Conservation (phyloP, 2,888 invertebrate species). For the Acrobeloides nanus region DNA sequence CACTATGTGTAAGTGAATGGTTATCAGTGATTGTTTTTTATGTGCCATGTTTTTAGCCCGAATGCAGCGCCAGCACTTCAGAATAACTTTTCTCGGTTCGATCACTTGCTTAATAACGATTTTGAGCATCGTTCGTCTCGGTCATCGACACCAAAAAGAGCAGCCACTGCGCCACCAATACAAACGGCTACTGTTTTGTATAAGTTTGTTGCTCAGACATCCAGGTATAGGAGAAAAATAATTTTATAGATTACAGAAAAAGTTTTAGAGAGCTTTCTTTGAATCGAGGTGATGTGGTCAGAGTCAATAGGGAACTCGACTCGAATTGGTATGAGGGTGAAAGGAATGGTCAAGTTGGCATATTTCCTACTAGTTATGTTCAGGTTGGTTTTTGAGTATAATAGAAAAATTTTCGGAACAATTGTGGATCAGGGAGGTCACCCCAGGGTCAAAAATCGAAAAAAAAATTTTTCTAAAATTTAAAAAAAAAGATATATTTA, state of each 20-base stretch:
- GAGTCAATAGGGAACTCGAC: slow-evolving; percentile 40
- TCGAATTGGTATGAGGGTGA: slow-evolving; percentile 48
- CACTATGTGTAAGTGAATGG: slow-evolving; percentile 34
- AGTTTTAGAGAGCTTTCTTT: slow-evolving; percentile 38
- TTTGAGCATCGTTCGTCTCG: slow-evolving; percentile 12
- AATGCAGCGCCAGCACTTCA: slow-evolving; percentile 37
- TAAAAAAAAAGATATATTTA: too few species aligned
- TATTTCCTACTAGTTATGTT: slow-evolving; percentile 44
- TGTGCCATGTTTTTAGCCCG: slow-evolving; percentile 26
- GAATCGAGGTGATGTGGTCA: slow-evolving; percentile 43
- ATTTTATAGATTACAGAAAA: background rate
- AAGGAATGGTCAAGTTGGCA: slow-evolving; percentile 41
- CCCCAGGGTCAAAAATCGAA: too few species aligned
- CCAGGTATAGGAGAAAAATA: background rate
- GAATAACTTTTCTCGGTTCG: slow-evolving; percentile 39
- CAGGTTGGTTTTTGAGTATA: slow-evolving; percentile 32
- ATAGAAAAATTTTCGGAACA: slow-evolving; percentile 7
- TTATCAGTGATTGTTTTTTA: slow-evolving; percentile 1
- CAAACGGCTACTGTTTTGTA: slow-evolving; percentile 4
- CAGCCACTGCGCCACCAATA: slow-evolving; percentile 6
- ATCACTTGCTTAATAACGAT: slow-evolving; percentile 37
- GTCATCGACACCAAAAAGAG: slow-evolving; percentile 6
- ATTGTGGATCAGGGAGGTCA: too few species aligned
- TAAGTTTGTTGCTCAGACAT: slow-evolving; percentile 12
- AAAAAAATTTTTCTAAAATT: too few species aligned